These are phyloP conservation scores for Pilophorus perplexus DNA, from an alignment of 2,888 invertebrate genomes.

Conservation along the genomic window DNA sequence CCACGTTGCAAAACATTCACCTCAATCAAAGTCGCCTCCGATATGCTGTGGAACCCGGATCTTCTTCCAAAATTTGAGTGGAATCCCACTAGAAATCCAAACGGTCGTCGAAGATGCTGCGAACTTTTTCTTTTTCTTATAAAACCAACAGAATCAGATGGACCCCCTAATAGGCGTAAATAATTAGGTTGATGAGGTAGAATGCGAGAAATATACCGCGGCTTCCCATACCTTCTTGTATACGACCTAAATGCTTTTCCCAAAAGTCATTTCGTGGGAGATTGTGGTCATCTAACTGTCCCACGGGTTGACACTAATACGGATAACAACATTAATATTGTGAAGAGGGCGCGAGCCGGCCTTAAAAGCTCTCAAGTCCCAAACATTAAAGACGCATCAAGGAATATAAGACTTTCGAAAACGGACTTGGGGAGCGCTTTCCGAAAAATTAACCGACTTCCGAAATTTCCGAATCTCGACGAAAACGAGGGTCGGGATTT, in stretches of 20 bases:
- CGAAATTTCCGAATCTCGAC: constrained; percentile 16
- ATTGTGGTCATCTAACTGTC: constrained; percentile 12
- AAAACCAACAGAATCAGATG: too few species aligned
- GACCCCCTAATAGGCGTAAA: constrained; percentile 34
- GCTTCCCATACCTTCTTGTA: background rate
- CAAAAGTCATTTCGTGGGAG: constrained; percentile 27
- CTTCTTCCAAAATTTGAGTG: too few species aligned
- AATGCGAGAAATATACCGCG: constrained; percentile 34
- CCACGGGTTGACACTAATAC: constrained; percentile 38
- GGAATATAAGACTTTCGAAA: background rate
- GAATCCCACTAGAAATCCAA: constrained; percentile 14
- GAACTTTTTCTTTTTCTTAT: background rate
- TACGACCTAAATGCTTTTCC: constrained; percentile 13
- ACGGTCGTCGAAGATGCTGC: background rate
- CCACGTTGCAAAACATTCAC: too few species aligned
- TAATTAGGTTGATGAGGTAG: constrained; percentile 32
- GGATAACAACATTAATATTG: constrained; percentile 39
- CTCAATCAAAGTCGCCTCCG: too few species aligned
- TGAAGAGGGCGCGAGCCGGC: background rate
- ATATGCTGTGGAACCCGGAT: too few species aligned
- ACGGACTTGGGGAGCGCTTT: background rate
- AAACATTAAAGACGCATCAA: constrained; percentile 1
- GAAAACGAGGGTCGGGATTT: background rate
- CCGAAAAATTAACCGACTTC: constrained; percentile 23
- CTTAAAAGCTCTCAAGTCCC: background rate